Evolutionary conservation across 2,113 vertebrate species (phyloP).

Genomic region (Gavialis gangeticus): DNA sequence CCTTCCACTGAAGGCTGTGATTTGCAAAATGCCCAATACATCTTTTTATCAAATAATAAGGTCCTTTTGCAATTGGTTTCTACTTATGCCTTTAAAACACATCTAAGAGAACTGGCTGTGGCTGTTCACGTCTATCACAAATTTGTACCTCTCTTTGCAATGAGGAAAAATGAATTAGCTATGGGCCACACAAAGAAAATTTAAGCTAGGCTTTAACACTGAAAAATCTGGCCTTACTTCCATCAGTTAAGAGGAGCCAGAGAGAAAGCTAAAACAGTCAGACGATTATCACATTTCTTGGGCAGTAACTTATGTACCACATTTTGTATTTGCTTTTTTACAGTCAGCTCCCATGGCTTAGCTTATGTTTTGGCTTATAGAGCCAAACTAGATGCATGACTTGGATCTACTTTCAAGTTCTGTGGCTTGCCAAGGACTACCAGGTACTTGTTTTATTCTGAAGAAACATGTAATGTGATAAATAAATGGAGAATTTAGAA

Average conservation of each 20-base stretch:
- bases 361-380: conserved; percentile 63
- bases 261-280: background rate
- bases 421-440: conserved; percentile 52
- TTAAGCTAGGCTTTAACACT: background rate
- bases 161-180: conserved; percentile 1
- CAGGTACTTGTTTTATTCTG: conserved; percentile 66
- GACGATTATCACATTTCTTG: background rate
- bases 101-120: conserved; percentile 22
- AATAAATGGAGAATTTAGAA: conserved; percentile 72
- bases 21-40: conserved; percentile 45
- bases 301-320: background rate
- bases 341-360: conserved; percentile 55
- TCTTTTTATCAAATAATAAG: conserved; percentile 22
- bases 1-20: background rate
- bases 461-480: conserved; percentile 67
- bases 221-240: background rate
- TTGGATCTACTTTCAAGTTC: conserved; percentile 66
- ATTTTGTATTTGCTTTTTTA: background rate
- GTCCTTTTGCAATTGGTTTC: background rate
- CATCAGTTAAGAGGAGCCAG: background rate
- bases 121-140: background rate
- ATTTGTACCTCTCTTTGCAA: conserved; percentile 9
- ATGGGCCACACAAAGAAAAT: background rate
- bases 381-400: conserved; percentile 69
- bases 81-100: conserved; percentile 27